Conservation (phyloP, 1,140 invertebrate genomes). For the Thaumetopoea pityocampa region DNA sequence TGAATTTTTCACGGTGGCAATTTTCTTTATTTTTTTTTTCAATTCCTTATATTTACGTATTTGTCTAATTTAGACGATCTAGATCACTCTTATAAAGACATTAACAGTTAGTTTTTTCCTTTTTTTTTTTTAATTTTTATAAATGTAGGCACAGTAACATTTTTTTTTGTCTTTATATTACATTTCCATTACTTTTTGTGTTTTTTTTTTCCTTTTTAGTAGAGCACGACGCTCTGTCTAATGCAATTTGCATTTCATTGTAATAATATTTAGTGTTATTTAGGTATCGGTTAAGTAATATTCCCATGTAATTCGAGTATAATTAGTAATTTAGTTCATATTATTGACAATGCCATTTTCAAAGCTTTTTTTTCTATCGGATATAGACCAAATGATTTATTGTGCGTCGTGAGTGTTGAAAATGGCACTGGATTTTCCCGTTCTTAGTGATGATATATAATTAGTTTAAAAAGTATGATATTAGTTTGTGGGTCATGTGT, state of each 20-base stretch:
- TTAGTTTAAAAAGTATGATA: slow-evolving; percentile 29
- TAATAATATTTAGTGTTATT: slow-evolving; percentile 40
- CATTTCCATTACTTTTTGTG: slow-evolving; percentile 58
- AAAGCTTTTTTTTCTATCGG: slow-evolving; percentile 15
- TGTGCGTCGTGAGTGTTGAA: slow-evolving; percentile 32
- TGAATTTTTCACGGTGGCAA: slow-evolving; percentile 41
- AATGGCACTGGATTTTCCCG: slow-evolving; percentile 36
- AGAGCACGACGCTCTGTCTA: slow-evolving; percentile 18
- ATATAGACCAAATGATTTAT: slow-evolving; percentile 9
- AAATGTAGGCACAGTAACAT: slow-evolving; percentile 65
- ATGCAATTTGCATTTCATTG: slow-evolving; percentile 33
- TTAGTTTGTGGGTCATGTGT: slow-evolving; percentile 37
- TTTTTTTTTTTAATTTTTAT: too few relatives aligned
- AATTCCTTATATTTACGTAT: slow-evolving; percentile 65
- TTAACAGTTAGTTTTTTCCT: slow-evolving; percentile 69
- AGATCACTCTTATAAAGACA: slow-evolving; percentile 73
- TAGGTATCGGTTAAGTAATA: slow-evolving; percentile 62
- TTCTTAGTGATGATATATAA: slow-evolving; percentile 33
- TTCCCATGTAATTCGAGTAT: slow-evolving; percentile 57
- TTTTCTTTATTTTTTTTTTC: slow-evolving; percentile 40
- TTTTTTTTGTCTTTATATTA: slow-evolving; percentile 52
- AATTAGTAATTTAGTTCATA: slow-evolving; percentile 46
- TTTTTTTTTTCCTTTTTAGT: slow-evolving; percentile 35
- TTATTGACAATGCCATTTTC: slow-evolving; percentile 51
- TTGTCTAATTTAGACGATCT: too few relatives aligned